Evolutionary conservation across 2,113 vertebrate genomes (phyloP).

Genomic region (Aphyosemion australe): DNA sequence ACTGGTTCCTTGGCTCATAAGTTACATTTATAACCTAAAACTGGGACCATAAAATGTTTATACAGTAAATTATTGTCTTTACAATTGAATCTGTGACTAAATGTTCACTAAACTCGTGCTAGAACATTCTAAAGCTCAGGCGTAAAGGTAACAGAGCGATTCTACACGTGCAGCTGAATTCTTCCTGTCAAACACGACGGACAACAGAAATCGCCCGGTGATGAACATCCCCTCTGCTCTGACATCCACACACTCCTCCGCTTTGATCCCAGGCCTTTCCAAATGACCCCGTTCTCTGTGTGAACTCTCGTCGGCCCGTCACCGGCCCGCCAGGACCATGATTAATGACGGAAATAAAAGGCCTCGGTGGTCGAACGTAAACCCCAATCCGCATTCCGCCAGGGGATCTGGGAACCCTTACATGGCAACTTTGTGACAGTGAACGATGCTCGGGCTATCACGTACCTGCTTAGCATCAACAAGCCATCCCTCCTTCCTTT

Average conservation of each 20-base stretch:
- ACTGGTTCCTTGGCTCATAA: no score
- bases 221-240: constrained; percentile 31
- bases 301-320: constrained; percentile 49
- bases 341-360: constrained; percentile 69
- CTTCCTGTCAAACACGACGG: constrained; percentile 20
- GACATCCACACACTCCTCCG: constrained; percentile 20
- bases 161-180: not conserved
- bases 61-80: no score
- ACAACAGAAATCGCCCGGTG: constrained; percentile 24
- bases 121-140: no score
- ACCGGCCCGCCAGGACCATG: constrained; percentile 53
- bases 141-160: no score
- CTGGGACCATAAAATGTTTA: no score
- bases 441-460: constrained; percentile 66
- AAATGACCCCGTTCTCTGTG: constrained; percentile 55
- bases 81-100: no score
- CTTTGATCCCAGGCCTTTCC: constrained; percentile 52
- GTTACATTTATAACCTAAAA: no score
- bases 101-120: no score
- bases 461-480: constrained; percentile 74
- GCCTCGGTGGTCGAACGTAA: constrained; percentile 70
- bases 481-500: constrained; percentile 69
- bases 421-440: constrained; percentile 78
- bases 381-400: constrained; percentile 48
- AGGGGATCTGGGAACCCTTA: constrained; percentile 64